Conservation (phyloP, 2,888 invertebrate species). For the Hymenopus coronatus region DNA sequence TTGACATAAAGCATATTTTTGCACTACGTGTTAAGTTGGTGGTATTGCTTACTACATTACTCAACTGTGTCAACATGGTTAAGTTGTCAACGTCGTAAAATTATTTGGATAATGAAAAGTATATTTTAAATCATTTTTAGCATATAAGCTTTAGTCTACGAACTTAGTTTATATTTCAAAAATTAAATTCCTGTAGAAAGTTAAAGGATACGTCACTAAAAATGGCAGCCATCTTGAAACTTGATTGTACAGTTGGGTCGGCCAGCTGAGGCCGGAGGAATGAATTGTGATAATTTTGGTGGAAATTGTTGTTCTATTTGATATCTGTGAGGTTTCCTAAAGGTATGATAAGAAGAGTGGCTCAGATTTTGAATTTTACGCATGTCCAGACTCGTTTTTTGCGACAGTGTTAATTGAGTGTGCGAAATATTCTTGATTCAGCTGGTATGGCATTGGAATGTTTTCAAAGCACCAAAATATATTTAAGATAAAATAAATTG, state of each 20-base stretch:
- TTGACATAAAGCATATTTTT: neutral
- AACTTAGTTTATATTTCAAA: neutral
- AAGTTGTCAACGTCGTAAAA: too few relatives aligned
- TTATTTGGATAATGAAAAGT: neutral
- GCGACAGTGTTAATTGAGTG: neutral
- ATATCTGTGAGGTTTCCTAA: neutral
- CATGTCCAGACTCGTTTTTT: neutral
- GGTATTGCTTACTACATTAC: slow-evolving; percentile 7
- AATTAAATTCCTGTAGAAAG: neutral
- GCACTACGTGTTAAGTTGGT: neutral
- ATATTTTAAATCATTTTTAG: neutral
- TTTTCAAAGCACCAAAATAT: neutral
- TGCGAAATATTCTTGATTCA: neutral
- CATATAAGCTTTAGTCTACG: neutral
- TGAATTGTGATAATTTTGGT: slow-evolving; percentile 28
- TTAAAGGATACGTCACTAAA: slow-evolving; percentile 36
- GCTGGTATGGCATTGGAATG: neutral
- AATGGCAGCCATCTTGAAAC: slow-evolving; percentile 40
- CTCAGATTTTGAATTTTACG: neutral
- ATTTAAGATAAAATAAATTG: neutral
- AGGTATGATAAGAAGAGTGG: neutral
- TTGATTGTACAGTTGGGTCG: slow-evolving; percentile 29
- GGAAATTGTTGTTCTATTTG: slow-evolving; percentile 11
- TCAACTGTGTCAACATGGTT: neutral
- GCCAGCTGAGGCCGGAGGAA: slow-evolving; percentile 26